Conservation (phyloP, 2,113 vertebrate genomes). For the Vidua chalybeata region DNA sequence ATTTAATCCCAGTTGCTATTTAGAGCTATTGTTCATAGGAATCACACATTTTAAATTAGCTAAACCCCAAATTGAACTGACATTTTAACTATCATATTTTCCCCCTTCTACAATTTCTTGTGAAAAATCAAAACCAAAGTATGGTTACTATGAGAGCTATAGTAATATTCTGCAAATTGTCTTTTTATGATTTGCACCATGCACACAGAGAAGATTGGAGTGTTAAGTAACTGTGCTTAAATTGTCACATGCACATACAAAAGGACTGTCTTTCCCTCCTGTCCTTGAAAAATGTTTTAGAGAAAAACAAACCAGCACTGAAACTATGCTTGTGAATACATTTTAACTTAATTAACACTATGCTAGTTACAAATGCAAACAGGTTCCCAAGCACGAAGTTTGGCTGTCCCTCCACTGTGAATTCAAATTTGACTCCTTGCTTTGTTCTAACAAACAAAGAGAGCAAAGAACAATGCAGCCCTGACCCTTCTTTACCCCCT, state of each 20-base stretch:
- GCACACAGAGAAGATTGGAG: not conserved
- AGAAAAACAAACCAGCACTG: not conserved
- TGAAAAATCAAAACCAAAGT: not conserved
- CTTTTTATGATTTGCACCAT: not conserved
- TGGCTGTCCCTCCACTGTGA: not conserved
- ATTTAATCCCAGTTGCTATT: not conserved
- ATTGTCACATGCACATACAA: not conserved
- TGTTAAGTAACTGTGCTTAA: not conserved
- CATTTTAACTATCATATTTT: not conserved
- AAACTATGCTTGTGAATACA: not conserved
- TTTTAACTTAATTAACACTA: constrained; percentile 34
- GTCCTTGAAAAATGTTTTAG: not conserved
- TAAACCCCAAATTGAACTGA: not conserved
- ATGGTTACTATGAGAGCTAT: not conserved
- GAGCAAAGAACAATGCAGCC: constrained; percentile 28
- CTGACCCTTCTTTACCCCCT: constrained; percentile 39
- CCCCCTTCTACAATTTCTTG: not conserved
- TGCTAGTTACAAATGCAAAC: constrained; percentile 32
- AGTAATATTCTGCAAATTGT: not conserved
- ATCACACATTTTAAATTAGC: not conserved
- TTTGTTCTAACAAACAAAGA: constrained; percentile 59
- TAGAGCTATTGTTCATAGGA: not conserved
- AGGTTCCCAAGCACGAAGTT: constrained; percentile 16
- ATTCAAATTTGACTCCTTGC: constrained; percentile 37
- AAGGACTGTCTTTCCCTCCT: not conserved